A percentile compares a stretch with the other conserved stretches of the same genome.
Evolutionary conservation across 2,797 vertebrate genomes (phyloP).

Genomic region (Ciconia nigra): DNA sequence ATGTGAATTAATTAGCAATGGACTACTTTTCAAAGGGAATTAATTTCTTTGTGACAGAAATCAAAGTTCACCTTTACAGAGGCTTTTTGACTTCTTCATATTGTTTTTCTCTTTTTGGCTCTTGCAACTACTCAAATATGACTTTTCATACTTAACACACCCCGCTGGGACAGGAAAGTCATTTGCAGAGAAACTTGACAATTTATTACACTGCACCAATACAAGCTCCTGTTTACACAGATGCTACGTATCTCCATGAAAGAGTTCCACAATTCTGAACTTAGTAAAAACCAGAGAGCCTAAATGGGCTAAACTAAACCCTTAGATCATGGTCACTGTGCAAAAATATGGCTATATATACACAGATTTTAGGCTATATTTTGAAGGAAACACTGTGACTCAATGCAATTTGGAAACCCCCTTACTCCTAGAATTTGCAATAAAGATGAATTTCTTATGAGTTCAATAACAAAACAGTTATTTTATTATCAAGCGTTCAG

Average conservation of each 20-base stretch:
- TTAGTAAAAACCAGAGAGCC: neutral
- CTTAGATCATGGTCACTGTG: neutral
- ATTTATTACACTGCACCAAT: neutral
- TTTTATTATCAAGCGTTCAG: neutral
- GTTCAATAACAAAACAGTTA: neutral
- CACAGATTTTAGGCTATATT: neutral
- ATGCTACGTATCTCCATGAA: neutral
- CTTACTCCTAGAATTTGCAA: neutral
- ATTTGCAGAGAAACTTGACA: neutral
- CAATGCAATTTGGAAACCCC: neutral
- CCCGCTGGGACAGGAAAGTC: neutral
- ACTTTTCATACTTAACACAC: neutral
- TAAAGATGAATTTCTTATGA: neutral
- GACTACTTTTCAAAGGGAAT: constrained; percentile 11
- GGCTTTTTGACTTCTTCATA: neutral
- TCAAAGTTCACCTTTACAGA: neutral
- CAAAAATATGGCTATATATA: neutral
- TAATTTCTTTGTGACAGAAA: neutral
- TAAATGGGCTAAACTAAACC: neutral
- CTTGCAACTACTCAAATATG: neutral
- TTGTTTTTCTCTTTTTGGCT: neutral
- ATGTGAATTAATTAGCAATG: constrained; percentile 14
- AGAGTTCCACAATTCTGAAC: neutral
- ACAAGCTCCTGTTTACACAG: neutral
- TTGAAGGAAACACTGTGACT: neutral